Evolutionary conservation across 1,140 invertebrate species (phyloP).

Genomic region (Thaumatotibia leucotreta): DNA sequence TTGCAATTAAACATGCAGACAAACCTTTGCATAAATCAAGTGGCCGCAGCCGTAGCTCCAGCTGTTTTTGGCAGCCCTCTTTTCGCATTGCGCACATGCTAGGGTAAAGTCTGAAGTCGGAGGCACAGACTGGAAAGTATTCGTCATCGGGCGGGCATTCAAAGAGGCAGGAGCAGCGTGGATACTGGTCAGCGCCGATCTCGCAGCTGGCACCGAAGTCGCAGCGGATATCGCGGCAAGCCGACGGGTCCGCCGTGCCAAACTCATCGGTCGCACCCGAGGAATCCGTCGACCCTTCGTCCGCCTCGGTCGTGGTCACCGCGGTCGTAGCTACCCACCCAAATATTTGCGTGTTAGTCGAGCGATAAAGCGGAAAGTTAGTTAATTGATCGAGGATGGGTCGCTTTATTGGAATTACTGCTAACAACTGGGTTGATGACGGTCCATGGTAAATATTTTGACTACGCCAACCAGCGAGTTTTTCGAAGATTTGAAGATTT

Average conservation of each 20-base stretch:
- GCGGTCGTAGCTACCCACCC: constrained; percentile 66
- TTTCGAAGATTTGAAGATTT: neutral
- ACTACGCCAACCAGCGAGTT: constrained; percentile 16
- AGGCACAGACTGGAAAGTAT: constrained; percentile 87
- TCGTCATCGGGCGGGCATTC: constrained; percentile 80
- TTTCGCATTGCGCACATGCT: constrained; percentile 92
- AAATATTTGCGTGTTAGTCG: constrained; percentile 74
- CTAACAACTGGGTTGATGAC: constrained; percentile 58
- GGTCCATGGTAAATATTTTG: constrained; percentile 56
- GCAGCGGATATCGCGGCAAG: constrained; percentile 88
- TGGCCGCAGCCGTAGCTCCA: constrained; percentile 86
- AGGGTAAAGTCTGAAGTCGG: constrained; percentile 87
- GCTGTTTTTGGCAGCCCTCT: constrained; percentile 89
- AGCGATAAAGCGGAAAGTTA: constrained; percentile 71
- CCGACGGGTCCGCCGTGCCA: constrained; percentile 77
- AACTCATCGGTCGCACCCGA: constrained; percentile 49
- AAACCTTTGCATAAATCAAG: constrained; percentile 90
- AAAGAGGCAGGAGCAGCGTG: constrained; percentile 86
- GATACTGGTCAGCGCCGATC: constrained; percentile 84
- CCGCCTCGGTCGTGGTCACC: constrained; percentile 62
- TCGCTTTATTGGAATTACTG: constrained; percentile 66
- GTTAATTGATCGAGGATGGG: constrained; percentile 64
- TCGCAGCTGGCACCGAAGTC: constrained; percentile 91
- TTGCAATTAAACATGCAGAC: constrained; percentile 25
- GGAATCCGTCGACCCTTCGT: constrained; percentile 55